phyloP scores from a whole-genome alignment of 2,888 invertebrate species.

The Tipula lateralis region DNA sequence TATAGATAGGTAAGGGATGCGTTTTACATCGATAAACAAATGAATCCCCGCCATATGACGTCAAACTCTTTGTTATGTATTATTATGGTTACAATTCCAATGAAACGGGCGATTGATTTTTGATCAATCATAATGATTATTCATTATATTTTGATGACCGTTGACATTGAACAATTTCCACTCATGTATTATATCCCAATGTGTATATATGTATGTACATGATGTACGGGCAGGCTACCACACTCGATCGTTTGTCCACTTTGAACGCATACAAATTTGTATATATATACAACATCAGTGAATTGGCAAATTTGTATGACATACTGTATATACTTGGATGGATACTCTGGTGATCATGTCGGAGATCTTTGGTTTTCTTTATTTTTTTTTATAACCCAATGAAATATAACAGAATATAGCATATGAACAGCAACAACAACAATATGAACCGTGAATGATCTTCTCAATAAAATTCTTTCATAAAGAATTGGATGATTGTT shows the following conservation, averaged over 20 bases:
- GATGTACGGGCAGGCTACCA: background rate
- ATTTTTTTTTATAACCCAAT: background rate
- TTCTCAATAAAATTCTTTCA: slow-evolving; percentile 16
- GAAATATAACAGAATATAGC: background rate
- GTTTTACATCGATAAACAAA: background rate
- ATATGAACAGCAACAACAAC: background rate
- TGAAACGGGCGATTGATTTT: slow-evolving; percentile 32
- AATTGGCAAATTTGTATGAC: background rate
- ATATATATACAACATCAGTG: background rate
- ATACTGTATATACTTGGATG: background rate
- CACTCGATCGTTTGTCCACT: background rate
- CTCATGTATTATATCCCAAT: background rate
- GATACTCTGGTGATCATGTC: background rate
- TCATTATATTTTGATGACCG: slow-evolving; percentile 29
- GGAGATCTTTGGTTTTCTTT: background rate
- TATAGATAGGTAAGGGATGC: background rate
- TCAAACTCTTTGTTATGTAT: background rate
- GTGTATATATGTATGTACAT: background rate
- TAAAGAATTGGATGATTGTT: slow-evolving; percentile 20
- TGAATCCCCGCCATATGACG: background rate
- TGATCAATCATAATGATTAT: slow-evolving; percentile 33
- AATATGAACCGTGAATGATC: background rate
- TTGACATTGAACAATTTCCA: slow-evolving; percentile 26
- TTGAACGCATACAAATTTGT: background rate
- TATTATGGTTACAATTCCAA: slow-evolving; percentile 27